Percentiles rank a stretch among this genome's conserved stretches.
Evolutionary conservation across 1,140 invertebrate species (phyloP).

Genomic region (Monomorium pharaonis): DNA sequence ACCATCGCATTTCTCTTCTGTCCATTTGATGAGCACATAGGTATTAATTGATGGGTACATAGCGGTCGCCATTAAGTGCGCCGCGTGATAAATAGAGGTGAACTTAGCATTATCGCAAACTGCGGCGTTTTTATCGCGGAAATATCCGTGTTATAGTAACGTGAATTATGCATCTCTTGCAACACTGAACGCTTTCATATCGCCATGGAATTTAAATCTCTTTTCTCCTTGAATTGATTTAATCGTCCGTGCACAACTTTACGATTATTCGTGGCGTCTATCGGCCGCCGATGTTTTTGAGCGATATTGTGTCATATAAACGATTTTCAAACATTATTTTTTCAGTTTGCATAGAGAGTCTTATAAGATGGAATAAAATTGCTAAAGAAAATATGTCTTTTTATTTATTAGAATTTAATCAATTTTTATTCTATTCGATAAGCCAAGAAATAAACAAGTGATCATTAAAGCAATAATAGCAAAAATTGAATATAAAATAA

Average conservation of each 20-base stretch:
- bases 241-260: constrained; percentile 21
- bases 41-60: constrained; percentile 66
- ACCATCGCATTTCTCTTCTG: constrained; percentile 27
- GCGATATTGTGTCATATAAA: not conserved
- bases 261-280: constrained; percentile 31
- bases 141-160: constrained; percentile 31
- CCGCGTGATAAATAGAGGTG: constrained; percentile 56
- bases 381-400: not conserved
- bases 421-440: not conserved
- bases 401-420: not conserved
- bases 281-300: not conserved
- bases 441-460: not conserved
- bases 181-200: constrained; percentile 33
- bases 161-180: constrained; percentile 11
- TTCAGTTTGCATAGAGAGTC: not conserved
- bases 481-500: not conserved
- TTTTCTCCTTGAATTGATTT: constrained; percentile 10
- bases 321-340: not conserved
- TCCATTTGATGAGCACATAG: constrained; percentile 58
- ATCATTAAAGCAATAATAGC: not conserved
- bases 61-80: constrained; percentile 55
- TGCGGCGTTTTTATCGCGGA: constrained; percentile 51
- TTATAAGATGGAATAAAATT: not conserved
- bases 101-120: constrained; percentile 44
- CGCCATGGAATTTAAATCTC: constrained; percentile 39